Evolutionary conservation across 1,140 invertebrate genomes (phyloP).

Genomic region (Trachymyrmex cornetzi): DNA sequence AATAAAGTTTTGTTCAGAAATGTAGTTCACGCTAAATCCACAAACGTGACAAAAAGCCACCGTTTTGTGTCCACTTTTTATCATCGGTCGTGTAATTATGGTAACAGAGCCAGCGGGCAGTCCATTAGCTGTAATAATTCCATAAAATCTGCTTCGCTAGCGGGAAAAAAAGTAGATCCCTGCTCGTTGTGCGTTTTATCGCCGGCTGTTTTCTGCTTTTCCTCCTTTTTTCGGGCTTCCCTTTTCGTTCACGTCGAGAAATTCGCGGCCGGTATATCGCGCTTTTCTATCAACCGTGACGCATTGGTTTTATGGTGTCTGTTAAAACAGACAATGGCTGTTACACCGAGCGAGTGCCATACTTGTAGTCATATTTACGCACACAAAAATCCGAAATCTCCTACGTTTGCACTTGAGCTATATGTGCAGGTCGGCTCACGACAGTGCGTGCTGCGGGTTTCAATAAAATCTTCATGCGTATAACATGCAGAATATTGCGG

Average conservation of each 20-base stretch:
- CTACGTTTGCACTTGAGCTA: conserved; percentile 20
- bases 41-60: conserved; percentile 30
- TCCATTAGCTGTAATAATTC: conserved; percentile 77
- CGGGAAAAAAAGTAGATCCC: conserved; percentile 32
- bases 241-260: conserved; percentile 63
- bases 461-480: conserved; percentile 29
- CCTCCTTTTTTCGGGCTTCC: not conserved
- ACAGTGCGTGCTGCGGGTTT: not conserved
- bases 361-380: conserved; percentile 34
- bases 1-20: conserved; percentile 38
- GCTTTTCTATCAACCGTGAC: not conserved
- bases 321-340: conserved; percentile 43
- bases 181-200: conserved; percentile 71
- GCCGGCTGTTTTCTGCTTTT: conserved; percentile 31
- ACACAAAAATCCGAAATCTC: conserved; percentile 38
- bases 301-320: conserved; percentile 55
- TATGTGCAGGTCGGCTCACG: not conserved
- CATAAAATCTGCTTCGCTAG: conserved; percentile 70
- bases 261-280: conserved; percentile 56
- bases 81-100: conserved; percentile 69
- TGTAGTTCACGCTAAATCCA: conserved; percentile 26
- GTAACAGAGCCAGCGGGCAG: conserved; percentile 70
- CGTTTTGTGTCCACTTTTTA: conserved; percentile 67
- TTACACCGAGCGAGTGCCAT: conserved; percentile 21
- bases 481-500: not conserved